Percentiles rank a stretch among this genome's conserved stretches.
These are phyloP conservation scores for Sebastes kiyomatsui DNA, from an alignment of 2,797 vertebrate species.

Conservation along the genomic window DNA sequence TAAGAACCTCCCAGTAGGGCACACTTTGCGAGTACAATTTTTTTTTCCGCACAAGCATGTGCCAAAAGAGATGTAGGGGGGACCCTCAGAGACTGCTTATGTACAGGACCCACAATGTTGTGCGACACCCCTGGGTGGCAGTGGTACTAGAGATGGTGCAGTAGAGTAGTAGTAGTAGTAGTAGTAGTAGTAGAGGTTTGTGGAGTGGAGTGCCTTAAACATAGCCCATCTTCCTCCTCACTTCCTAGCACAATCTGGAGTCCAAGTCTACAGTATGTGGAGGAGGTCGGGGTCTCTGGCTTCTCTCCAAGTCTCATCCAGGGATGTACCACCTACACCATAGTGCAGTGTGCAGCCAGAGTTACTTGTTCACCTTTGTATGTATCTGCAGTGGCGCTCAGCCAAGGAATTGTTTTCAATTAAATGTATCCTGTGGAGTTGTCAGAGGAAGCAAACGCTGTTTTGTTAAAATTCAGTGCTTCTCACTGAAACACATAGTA, in stretches of 20 bases:
- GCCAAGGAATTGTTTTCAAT: constrained; percentile 1
- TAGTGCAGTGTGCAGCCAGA: neutral
- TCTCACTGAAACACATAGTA: neutral
- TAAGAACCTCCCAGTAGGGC: no score
- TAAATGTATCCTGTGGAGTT: neutral
- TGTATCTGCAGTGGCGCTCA: neutral
- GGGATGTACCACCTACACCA: neutral
- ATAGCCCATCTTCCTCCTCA: neutral
- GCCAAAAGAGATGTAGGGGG: neutral
- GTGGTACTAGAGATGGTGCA: neutral
- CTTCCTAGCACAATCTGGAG: neutral
- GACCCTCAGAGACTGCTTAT: neutral
- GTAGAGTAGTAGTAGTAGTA: no score
- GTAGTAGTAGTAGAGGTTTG: neutral
- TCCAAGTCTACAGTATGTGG: neutral
- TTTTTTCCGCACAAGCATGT: no score
- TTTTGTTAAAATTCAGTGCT: neutral
- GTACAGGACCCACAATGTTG: neutral
- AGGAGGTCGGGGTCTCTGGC: neutral
- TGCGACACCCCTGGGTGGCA: neutral
- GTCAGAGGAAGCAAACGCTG: neutral
- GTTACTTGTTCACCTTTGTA: neutral
- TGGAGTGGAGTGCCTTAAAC: neutral
- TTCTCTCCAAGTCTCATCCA: neutral
- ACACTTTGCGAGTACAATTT: no score